Evolutionary conservation across 37 sponge, comb jelly and placozoan genomes (phyloP), one percentile per base, ranked within the genome.

Genomic region (Cliona cf. orientalis): DNA sequence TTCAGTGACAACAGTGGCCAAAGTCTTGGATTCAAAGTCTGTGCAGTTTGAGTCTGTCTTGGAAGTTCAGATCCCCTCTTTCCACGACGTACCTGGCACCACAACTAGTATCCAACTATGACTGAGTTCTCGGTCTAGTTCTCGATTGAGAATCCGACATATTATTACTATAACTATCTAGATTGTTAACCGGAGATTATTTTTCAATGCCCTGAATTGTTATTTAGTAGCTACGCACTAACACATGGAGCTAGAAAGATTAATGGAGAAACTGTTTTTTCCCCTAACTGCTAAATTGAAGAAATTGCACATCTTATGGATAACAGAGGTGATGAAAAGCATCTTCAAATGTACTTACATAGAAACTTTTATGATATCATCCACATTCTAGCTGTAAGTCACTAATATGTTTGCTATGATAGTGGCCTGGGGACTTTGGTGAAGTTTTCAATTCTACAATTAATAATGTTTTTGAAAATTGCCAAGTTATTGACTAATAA

Each of bases 291-390:
- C 26, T 58, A 3, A n/a, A 9, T 32, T 49, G 14, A 55, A 76
- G 77, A 76, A 60, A 40, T 63, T 35, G 44, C 43, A 38, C 77
- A 76, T 17, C 77, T 76, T 7, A 45, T 38, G 1, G 77, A 76
- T 61, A 31, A 41, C 1, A 39, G 49, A 37, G 25, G 28, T 29
- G 28, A 28, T 29, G 19, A 21, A 66, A 66, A 57, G 19, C 45
- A 75, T 39, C 25, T 84, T 53, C 76, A 75, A 31, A 84, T 84
- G 84, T 84, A 84, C 84, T 42, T 84, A 5, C 84, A 84, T 42
- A 65, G 76, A 31, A 84, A 84, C 58, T 84, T 84, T 42, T 74
- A 84, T 29, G 74, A 84, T n/a, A 19, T 29, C 64, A 39, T 64
- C 6, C 37, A 65, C 23, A 49, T 25, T 57, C 42, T 84, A 5